Evolutionary conservation across 2,797 vertebrate genomes (phyloP), one percentile per base, ranked within the genome.

Genomic region (Hydrolagus colliei): DNA sequence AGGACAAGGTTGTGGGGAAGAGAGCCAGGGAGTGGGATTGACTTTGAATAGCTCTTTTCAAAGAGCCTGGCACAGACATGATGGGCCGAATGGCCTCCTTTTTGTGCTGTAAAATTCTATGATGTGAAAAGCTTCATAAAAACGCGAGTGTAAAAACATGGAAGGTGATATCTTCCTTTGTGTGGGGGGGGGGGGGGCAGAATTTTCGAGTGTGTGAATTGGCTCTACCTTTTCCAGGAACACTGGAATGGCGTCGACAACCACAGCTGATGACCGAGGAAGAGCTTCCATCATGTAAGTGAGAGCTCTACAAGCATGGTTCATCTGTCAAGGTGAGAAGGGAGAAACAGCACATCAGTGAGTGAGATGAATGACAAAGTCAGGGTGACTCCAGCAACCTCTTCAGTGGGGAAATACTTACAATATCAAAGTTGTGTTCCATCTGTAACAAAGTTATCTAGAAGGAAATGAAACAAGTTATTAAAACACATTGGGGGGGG

Each of bases 261-360:
- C 98, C 86, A 99, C 98, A 88, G 98, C 98, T 87, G 98, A 99
- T 61, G 98, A 99, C 72, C 98, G 96, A 52, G 98, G 98, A 90
- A 99, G 95, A 18, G 98, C 98, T 94, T 99, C 98, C 98, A 99
- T 99, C 98, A 99, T 99, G 35, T 99, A 99, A 0, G 98, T 99
- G 93, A 99, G 96, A 88, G 98, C 98, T 89, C 98, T 96, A 87
- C 98, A 99, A 9, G 98, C 98, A 87, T 99, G 98, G 92, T 99
- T 99, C 98, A 99, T 99, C 98, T 99, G 88, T 80, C 88, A 87
- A 89, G 91, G 88, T n/a, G 65, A 80, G n/a, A 18, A 61, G n/a
- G 20, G 41, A 0, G 16, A 65, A 32, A 20, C 20, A 76, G 52
- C 20, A 86, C n/a, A 27, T 74, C 9, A 75, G 72, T 63, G 59